A percentile compares a stretch with the other conserved stretches of the same genome.
These are phyloP conservation scores for Tenthredo amoena DNA, from an alignment of 2,888 invertebrate species.

Conservation along the genomic window DNA sequence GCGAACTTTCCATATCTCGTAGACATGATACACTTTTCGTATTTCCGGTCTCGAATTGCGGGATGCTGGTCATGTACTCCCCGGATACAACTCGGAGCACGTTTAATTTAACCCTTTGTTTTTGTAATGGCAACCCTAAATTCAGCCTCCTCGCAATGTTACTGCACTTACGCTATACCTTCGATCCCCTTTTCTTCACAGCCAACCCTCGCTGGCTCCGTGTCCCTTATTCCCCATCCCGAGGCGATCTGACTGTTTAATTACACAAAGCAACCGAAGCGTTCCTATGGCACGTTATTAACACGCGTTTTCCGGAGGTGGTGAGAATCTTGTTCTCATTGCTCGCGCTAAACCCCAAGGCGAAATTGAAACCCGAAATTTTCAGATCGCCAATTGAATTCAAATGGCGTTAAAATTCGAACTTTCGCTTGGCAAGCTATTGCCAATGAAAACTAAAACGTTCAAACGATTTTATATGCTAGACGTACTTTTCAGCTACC, in stretches of 20 bases:
- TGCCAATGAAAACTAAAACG: not conserved
- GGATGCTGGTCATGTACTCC: not conserved
- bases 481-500: not conserved
- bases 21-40: not conserved
- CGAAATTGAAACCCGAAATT: conserved; percentile 27
- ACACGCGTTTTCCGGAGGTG: conserved; percentile 25
- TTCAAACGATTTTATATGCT: not conserved
- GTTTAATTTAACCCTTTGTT: conserved; percentile 45
- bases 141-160: conserved; percentile 19
- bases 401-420: not conserved
- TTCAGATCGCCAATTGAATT: not conserved
- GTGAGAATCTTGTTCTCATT: not conserved
- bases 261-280: conserved; percentile 42
- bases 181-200: conserved; percentile 32
- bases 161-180: conserved; percentile 39
- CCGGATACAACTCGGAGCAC: not conserved
- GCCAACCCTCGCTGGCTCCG: conserved; percentile 1
- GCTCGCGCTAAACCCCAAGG: not conserved
- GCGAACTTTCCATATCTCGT: not conserved
- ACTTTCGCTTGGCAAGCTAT: not conserved
- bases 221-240: conserved; percentile 7
- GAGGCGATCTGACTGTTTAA: conserved; percentile 37
- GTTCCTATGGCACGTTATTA: conserved; percentile 39
- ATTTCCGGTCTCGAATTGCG: not conserved
- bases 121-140: conserved; percentile 45